phyloP scores from a whole-genome alignment of 2,888 invertebrate genomes.

The Megalurothrips usitatus region DNA sequence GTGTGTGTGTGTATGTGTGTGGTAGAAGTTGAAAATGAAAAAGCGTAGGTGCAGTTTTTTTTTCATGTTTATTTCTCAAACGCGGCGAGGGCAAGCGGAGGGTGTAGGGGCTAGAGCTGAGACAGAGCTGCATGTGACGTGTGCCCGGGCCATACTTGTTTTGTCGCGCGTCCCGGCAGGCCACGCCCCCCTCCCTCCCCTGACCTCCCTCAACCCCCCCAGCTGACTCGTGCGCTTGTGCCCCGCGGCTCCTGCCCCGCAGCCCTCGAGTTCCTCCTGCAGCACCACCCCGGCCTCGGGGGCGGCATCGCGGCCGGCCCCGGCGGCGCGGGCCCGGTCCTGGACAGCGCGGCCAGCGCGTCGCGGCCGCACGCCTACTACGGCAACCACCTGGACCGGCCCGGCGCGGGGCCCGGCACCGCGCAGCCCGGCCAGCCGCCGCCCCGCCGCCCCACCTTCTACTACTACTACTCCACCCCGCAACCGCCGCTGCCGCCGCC shows the following conservation, averaged over 20 bases:
- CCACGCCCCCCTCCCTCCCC: background rate
- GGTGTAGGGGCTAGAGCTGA: too few relatives aligned
- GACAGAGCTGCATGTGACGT: too few relatives aligned
- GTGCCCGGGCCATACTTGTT: background rate
- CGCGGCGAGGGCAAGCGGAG: too few relatives aligned
- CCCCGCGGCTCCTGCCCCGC: conserved; percentile 3
- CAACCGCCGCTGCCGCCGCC: conserved; percentile 39
- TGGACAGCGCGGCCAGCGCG: conserved; percentile 24
- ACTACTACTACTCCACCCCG: conserved; percentile 31
- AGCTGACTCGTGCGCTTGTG: background rate
- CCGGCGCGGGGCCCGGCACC: conserved; percentile 35
- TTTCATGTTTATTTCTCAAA: too few relatives aligned
- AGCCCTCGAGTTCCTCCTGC: conserved; percentile 39
- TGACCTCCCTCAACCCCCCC: background rate
- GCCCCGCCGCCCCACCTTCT: conserved; percentile 30
- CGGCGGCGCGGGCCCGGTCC: conserved; percentile 29
- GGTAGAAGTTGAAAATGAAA: background rate
- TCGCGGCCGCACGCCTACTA: conserved; percentile 34
- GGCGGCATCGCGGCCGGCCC: conserved; percentile 28
- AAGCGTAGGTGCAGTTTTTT: too few relatives aligned
- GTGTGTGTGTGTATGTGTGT: background rate
- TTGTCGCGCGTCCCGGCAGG: too few relatives aligned
- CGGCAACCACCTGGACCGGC: conserved; percentile 32
- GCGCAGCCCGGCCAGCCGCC: conserved; percentile 35
- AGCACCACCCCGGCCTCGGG: conserved; percentile 35